Conservation (phyloP, 1,140 invertebrate genomes). For the Meloidogyne chitwoodi region DNA sequence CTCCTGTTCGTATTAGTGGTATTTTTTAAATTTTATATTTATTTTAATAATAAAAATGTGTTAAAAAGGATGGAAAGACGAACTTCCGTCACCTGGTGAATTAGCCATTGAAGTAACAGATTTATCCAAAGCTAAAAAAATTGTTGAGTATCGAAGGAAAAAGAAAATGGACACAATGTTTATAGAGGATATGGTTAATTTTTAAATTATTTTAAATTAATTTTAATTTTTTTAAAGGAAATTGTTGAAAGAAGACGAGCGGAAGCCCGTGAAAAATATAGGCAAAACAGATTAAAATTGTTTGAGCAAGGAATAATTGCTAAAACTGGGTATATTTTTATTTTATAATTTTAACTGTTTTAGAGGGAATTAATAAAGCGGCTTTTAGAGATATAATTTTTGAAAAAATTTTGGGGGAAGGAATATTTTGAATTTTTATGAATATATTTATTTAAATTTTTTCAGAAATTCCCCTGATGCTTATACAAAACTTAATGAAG, state of each 20-base stretch:
- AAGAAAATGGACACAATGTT: conserved; percentile 67
- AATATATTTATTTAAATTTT: neutral
- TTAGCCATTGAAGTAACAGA: conserved; percentile 75
- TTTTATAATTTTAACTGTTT: neutral
- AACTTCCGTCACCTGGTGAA: conserved; percentile 79
- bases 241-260: neutral
- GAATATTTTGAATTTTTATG: too few relatives aligned
- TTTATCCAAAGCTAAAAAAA: conserved; percentile 72
- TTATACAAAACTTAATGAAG: neutral
- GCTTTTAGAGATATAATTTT: too few relatives aligned
- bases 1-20: conserved; percentile 76
- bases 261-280: neutral
- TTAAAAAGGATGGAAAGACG: conserved; percentile 70
- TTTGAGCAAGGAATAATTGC: conserved; percentile 36
- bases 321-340: conserved; percentile 21
- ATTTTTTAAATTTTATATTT: conserved; percentile 18
- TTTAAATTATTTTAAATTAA: neutral
- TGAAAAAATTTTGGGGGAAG: too few relatives aligned
- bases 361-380: too few relatives aligned
- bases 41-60: conserved; percentile 17
- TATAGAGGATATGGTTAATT: conserved; percentile 61
- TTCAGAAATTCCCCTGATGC: neutral
- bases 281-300: conserved; percentile 14
- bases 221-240: neutral
- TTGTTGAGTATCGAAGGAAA: conserved; percentile 65